Evolutionary conservation across 2,113 vertebrate species (phyloP).

Genomic region (Carlito syrichta): DNA sequence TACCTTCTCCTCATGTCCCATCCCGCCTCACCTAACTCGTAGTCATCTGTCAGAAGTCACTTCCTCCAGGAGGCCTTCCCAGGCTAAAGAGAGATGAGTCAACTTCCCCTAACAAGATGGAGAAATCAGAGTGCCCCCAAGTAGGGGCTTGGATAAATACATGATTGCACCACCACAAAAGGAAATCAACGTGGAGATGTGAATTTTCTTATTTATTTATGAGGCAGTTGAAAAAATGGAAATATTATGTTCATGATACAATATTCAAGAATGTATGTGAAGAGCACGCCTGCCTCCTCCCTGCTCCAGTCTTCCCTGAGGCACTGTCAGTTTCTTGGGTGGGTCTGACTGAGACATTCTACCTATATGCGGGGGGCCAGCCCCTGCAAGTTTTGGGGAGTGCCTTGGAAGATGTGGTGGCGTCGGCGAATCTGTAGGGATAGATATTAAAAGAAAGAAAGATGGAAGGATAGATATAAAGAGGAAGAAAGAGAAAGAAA

Average conservation of each 20-base stretch:
- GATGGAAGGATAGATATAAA: too few species aligned
- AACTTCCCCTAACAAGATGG: neutral
- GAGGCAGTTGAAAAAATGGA: neutral
- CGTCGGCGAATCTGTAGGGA: too few species aligned
- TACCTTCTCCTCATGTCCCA: neutral
- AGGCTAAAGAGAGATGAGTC: neutral
- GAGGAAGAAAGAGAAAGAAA: too few species aligned
- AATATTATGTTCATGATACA: neutral
- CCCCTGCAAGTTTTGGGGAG: too few species aligned
- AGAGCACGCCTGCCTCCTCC: neutral
- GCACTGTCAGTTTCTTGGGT: neutral
- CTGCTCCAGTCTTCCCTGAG: neutral
- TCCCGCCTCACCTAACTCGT: neutral
- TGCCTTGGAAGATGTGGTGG: too few species aligned
- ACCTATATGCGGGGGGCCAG: too few species aligned
- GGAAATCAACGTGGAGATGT: neutral
- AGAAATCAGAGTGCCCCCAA: neutral
- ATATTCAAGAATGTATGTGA: neutral
- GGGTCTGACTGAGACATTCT: neutral
- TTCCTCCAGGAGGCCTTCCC: neutral
- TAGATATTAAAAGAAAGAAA: too few species aligned
- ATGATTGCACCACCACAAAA: neutral
- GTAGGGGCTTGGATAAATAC: neutral
- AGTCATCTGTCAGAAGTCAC: neutral
- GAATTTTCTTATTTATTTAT: neutral